These are phyloP conservation scores for Sesia bembeciformis DNA, from an alignment of 2,888 invertebrate genomes.

Conservation along the genomic window DNA sequence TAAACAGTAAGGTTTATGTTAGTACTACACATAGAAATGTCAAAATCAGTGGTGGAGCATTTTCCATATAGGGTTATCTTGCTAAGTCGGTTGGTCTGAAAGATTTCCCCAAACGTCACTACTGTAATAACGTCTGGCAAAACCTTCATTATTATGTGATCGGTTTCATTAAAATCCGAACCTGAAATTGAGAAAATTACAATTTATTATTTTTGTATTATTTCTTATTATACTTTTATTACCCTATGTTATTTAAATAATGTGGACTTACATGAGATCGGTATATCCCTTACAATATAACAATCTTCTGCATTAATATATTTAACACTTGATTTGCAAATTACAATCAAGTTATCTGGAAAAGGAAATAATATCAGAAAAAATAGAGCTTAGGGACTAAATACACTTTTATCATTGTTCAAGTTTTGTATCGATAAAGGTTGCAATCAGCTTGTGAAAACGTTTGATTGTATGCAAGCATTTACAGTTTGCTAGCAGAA, in stretches of 20 bases:
- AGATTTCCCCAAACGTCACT: too few species aligned
- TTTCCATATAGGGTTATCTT: not conserved
- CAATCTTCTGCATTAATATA: constrained; percentile 19
- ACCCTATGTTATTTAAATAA: not conserved
- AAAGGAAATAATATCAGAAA: constrained; percentile 6
- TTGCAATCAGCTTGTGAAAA: too few species aligned
- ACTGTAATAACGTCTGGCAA: not conserved
- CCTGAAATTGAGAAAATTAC: constrained; percentile 10
- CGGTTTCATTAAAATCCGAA: constrained; percentile 18
- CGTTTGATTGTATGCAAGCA: too few species aligned
- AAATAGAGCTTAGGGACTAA: too few species aligned
- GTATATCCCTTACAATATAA: constrained; percentile 4
- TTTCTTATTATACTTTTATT: too few species aligned
- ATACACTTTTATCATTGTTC: too few species aligned
- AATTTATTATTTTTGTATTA: constrained; percentile 1
- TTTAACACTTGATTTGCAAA: constrained; percentile 10
- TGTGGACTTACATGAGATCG: constrained; percentile 14
- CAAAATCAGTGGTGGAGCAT: not conserved
- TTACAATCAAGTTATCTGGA: constrained; percentile 30
- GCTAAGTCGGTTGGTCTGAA: not conserved
- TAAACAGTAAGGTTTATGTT: not conserved
- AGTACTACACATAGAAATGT: too few species aligned
- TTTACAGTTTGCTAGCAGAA: too few species aligned
- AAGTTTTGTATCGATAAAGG: too few species aligned
- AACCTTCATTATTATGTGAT: constrained; percentile 13